A percentile compares a stretch with the other conserved stretches of the same genome.
Conservation (phyloP, 2,888 invertebrate species). For the Magallana nippona region DNA sequence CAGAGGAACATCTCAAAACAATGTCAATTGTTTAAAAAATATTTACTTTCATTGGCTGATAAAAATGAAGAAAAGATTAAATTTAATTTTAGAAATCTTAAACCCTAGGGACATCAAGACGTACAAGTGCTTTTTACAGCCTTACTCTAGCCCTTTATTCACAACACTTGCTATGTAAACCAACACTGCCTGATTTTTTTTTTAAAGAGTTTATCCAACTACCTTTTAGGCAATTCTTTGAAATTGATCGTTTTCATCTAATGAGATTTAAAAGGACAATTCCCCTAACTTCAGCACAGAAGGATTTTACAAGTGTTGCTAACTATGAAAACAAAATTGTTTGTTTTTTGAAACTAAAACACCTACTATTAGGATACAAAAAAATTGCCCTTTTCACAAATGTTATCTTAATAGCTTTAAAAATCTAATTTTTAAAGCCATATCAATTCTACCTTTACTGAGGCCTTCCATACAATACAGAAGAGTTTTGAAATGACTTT, state of each 20-base stretch:
- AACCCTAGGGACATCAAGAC: slow-evolving; percentile 17
- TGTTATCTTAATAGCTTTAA: slow-evolving; percentile 33
- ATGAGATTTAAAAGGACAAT: slow-evolving; percentile 34
- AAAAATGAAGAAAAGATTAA: slow-evolving; percentile 36
- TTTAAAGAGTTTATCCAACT: slow-evolving; percentile 15
- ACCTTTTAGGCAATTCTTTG: slow-evolving; percentile 6
- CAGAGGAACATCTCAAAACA: slow-evolving; percentile 36
- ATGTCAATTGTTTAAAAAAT: slow-evolving; percentile 45
- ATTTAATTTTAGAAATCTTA: slow-evolving; percentile 40
- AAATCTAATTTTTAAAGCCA: slow-evolving; percentile 23
- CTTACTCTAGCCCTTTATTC: slow-evolving; percentile 13
- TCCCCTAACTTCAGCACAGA: slow-evolving; percentile 13
- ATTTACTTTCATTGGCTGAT: slow-evolving; percentile 32
- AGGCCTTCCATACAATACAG: neutral
- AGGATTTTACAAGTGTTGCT: slow-evolving; percentile 27
- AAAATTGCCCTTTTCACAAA: slow-evolving; percentile 19
- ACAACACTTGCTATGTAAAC: neutral
- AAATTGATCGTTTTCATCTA: slow-evolving; percentile 32
- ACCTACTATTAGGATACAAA: slow-evolving; percentile 30
- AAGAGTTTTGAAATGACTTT: slow-evolving; percentile 23
- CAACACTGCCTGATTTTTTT: slow-evolving; percentile 10
- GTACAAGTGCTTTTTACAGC: neutral
- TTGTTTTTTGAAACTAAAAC: slow-evolving; percentile 35
- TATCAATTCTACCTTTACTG: neutral
- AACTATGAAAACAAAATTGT: slow-evolving; percentile 32